A percentile compares a stretch with the other conserved stretches of the same genome.
phyloP scores from a whole-genome alignment of 2,797 vertebrate genomes.

The Phataginus tricuspis region DNA sequence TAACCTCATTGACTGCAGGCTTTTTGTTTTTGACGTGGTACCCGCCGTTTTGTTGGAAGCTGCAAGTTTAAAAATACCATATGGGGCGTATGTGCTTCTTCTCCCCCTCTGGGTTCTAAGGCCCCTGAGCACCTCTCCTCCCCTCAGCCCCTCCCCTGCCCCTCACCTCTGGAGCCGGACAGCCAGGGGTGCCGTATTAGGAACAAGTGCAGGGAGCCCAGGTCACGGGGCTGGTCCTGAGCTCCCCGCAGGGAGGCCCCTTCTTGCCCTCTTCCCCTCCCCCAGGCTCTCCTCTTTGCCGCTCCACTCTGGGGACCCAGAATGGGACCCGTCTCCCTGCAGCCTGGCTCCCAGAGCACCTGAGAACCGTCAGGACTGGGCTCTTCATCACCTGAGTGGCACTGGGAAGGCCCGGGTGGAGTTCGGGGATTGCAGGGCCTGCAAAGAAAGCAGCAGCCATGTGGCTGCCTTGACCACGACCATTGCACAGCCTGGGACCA shows the following conservation, averaged over 20 bases:
- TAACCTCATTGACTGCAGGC: neutral
- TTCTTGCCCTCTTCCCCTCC: accelerated
- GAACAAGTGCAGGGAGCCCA: neutral
- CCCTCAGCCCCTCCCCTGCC: neutral
- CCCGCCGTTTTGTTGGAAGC: neutral
- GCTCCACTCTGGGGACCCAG: neutral
- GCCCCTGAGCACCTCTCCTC: neutral
- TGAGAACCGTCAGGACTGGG: neutral
- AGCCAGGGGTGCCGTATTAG: neutral
- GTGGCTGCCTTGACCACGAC: too few species aligned
- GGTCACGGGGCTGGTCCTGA: neutral
- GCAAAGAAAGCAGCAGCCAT: neutral
- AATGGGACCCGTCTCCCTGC: neutral
- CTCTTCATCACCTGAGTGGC: neutral
- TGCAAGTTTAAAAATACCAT: slow-evolving; percentile 19
- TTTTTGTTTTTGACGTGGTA: neutral
- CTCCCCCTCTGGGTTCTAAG: neutral
- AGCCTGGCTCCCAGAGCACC: neutral
- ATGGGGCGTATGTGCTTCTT: neutral
- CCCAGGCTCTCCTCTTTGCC: neutral
- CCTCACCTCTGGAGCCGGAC: neutral
- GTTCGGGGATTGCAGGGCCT: neutral
- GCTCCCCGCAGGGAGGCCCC: neutral
- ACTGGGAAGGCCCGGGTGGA: accelerated
- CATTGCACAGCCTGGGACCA: neutral